Evolutionary conservation across 2,797 vertebrate genomes (phyloP).

Genomic region (Enteromius unitaeniatus): DNA sequence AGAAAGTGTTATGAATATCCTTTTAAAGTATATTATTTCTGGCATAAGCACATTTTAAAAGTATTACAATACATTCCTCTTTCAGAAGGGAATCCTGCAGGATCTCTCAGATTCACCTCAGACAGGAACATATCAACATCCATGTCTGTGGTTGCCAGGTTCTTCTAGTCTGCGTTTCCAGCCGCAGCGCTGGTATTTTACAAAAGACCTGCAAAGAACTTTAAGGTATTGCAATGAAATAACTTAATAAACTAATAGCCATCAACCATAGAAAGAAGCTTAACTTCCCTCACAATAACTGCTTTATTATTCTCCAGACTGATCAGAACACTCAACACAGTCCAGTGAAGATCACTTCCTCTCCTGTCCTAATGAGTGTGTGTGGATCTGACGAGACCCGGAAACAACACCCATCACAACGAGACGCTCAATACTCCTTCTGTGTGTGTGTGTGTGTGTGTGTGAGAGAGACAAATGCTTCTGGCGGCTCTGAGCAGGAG

Average conservation of each 20-base stretch:
- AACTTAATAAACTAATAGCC: not conserved
- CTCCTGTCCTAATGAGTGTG: slow-evolving; percentile 12
- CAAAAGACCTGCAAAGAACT: not conserved
- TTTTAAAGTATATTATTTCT: too few species aligned
- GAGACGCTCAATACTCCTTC: slow-evolving; percentile 3
- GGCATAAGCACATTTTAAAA: too few species aligned
- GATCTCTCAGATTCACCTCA: not conserved
- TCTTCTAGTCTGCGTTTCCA: not conserved
- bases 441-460: not conserved
- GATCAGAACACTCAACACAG: not conserved
- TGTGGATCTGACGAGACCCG: slow-evolving; percentile 4
- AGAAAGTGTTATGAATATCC: too few species aligned
- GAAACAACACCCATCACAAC: slow-evolving; percentile 33
- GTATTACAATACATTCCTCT: not conserved
- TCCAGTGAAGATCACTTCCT: not conserved
- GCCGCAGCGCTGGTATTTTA: not conserved
- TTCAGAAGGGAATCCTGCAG: not conserved
- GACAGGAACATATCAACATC: not conserved
- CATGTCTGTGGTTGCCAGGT: not conserved
- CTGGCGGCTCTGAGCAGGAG: slow-evolving; percentile 22
- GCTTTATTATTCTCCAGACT: slow-evolving; percentile 14
- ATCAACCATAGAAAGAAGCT: not conserved
- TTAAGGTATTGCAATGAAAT: not conserved
- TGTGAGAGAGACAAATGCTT: slow-evolving; percentile 8
- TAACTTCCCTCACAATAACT: not conserved